Base-by-base conservation (phyloP, 1,140 invertebrate genomes). In the Dendroctonus valens region DNA sequence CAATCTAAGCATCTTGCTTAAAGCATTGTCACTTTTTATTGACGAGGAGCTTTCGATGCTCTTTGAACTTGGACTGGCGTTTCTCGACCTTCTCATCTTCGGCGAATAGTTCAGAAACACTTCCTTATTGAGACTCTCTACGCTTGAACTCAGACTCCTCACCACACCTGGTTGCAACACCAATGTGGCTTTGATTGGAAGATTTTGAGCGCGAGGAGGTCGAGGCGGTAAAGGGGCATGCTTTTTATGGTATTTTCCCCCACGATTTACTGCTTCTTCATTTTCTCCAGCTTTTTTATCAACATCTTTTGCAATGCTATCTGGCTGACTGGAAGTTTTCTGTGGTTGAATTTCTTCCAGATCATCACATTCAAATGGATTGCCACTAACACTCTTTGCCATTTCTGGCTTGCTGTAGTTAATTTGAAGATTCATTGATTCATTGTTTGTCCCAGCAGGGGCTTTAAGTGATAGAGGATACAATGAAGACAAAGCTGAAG, bases 231-330 rank as follows among this genome's bases (percentile, higher is more conserved):
- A 59, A 11, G 77, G 77, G 7, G 77, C 77, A 12, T 60, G 41
- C 67, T 70, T 74, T 70, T 79, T 79, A 41, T 77, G 70, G 54
- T 79, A 79, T 68, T 73, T 77, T n/a, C 77, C 77, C 14, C 70
- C 70, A 42, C 77, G 66, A 9, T 7, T 42, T 0, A 12, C 26
- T 55, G 52, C 50, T 57, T 9, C 48, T 9, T 37, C n/a, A 7
- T 26, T 26, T 67, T 48, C 44, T 57, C 5, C 11, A 7, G 11
- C 7, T 39, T 15, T 54, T 64, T n/a, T n/a, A n/a, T n/a, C n/a
- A n/a, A n/a, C n/a, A n/a, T n/a, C n/a, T n/a, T n/a, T n/a, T n/a
- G n/a, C n/a, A n/a, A n/a, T n/a, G n/a, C 48, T 44, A 11, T 6
- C 6, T 37, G 11, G 39, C 15, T 59, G 8, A 49, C 14, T 46